phyloP scores from a whole-genome alignment of 2,113 vertebrate species.

The Tachysurus fulvidraco region DNA sequence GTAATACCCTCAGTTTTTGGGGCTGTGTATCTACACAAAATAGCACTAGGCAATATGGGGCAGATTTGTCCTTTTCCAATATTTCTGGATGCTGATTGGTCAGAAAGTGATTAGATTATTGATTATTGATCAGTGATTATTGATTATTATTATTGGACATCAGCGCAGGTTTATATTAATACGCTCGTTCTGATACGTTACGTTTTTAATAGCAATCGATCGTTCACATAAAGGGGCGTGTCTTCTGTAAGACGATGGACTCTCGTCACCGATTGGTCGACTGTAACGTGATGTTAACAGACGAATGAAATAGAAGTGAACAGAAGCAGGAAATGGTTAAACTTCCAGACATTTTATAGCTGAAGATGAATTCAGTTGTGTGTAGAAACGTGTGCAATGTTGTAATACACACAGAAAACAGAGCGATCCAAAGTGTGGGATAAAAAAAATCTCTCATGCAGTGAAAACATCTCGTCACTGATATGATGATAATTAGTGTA shows the following conservation, averaged over 20 bases:
- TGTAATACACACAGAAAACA: no score
- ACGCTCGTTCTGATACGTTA: neutral
- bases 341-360: neutral
- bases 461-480: neutral
- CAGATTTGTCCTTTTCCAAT: neutral
- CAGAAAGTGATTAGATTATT: neutral
- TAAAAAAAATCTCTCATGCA: no score
- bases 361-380: neutral
- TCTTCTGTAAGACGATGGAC: neutral
- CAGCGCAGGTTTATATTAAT: neutral
- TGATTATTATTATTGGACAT: no score
- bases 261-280: neutral
- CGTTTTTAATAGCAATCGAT: neutral
- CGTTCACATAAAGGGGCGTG: neutral
- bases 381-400: neutral
- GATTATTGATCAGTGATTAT: no score
- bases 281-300: neutral
- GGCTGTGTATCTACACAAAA: neutral
- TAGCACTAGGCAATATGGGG: neutral
- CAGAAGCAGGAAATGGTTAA: neutral
- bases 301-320: neutral
- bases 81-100: neutral
- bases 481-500: neutral
- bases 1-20: no score
- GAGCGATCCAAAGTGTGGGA: neutral